A percentile compares a stretch with the other conserved stretches of the same genome.
Evolutionary conservation across 1,140 invertebrate genomes (phyloP).

Genomic region (Wasmannia auropunctata): DNA sequence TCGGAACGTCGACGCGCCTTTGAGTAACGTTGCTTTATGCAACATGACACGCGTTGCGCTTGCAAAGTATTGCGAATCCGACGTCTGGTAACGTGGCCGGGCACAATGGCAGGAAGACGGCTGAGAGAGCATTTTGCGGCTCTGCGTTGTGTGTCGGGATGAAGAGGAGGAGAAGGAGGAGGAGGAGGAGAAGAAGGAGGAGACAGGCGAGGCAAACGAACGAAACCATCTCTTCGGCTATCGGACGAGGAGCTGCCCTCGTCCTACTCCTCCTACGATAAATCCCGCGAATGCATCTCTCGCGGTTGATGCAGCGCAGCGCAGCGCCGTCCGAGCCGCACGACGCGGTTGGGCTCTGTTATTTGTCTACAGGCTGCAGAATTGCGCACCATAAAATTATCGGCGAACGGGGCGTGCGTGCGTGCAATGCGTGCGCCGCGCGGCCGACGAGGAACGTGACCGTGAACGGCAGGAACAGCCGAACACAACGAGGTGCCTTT

Average conservation of each 20-base stretch:
- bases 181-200: neutral
- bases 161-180: neutral
- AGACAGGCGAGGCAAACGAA: conserved; percentile 31
- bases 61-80: conserved; percentile 42
- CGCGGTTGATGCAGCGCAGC: conserved; percentile 9
- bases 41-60: conserved; percentile 51
- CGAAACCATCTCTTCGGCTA: conserved; percentile 58
- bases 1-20: conserved; percentile 17
- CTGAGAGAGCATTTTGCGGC: conserved; percentile 57
- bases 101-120: conserved; percentile 61
- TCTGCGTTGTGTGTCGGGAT: conserved; percentile 29
- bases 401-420: conserved; percentile 55
- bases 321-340: conserved; percentile 11
- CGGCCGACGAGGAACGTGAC: conserved; percentile 58
- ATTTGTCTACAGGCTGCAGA: conserved; percentile 67
- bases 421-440: conserved; percentile 49
- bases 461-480: conserved; percentile 53
- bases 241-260: conserved; percentile 40
- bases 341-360: conserved; percentile 58
- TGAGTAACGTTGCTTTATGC: conserved; percentile 51
- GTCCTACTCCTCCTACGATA: conserved; percentile 57
- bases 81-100: conserved; percentile 27
- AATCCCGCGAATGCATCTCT: conserved; percentile 37
- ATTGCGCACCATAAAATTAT: conserved; percentile 69
- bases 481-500: conserved; percentile 57